Conservation (phyloP, 2,113 vertebrate genomes). For the Otis tarda region DNA sequence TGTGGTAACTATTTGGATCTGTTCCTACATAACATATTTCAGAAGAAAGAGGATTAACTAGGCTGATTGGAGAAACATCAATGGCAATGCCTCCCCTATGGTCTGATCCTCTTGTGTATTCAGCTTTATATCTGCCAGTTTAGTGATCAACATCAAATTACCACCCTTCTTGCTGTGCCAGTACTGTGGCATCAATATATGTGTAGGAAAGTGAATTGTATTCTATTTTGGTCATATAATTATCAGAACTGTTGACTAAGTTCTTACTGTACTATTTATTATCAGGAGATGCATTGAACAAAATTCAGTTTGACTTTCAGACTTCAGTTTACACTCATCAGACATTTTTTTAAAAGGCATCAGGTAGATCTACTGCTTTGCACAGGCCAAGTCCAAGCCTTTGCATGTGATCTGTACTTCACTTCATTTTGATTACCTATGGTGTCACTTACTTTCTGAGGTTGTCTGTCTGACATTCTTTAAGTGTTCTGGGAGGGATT, state of each 20-base stretch:
- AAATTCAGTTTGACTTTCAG: not conserved
- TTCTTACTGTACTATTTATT: not conserved
- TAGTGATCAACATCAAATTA: not conserved
- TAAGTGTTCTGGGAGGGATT: not conserved
- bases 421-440: not conserved
- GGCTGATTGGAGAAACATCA: not conserved
- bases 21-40: not conserved
- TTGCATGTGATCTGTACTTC: not conserved
- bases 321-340: not conserved
- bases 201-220: not conserved
- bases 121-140: not conserved
- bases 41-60: not conserved
- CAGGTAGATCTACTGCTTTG: not conserved
- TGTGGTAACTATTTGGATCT: not conserved
- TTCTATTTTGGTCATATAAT: not conserved
- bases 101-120: not conserved
- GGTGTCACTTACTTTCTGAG: not conserved
- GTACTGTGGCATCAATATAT: not conserved
- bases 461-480: not conserved
- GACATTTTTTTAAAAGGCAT: not conserved
- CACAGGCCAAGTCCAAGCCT: not conserved
- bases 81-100: not conserved
- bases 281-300: not conserved
- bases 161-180: not conserved
- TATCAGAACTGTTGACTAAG: not conserved